Conservation (phyloP, 2,888 invertebrate species). For the Dryobotodes eremita region DNA sequence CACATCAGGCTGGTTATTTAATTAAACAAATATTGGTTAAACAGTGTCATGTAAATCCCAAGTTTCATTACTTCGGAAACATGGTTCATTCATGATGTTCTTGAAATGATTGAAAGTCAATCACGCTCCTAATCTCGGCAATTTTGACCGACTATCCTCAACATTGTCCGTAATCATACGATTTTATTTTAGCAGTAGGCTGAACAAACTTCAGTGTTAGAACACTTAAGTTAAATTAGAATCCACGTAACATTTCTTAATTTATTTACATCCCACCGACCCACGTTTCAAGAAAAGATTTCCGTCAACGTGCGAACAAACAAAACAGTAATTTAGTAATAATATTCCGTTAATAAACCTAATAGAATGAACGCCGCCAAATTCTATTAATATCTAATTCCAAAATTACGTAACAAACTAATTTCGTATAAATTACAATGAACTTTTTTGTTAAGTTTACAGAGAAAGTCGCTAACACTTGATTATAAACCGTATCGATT, state of each 20-base stretch:
- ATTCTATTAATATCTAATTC: conserved; percentile 70
- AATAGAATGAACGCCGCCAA: conserved; percentile 47
- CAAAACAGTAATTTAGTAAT: conserved; percentile 45
- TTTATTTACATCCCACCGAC: conserved; percentile 14
- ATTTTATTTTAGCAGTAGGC: conserved; percentile 2
- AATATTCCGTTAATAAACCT: conserved; percentile 54
- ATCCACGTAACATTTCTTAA: conserved; percentile 17
- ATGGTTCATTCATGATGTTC: not conserved
- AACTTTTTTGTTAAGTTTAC: conserved; percentile 65
- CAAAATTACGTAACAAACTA: conserved; percentile 72
- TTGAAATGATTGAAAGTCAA: not conserved
- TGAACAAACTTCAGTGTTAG: conserved; percentile 17
- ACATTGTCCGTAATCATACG: conserved; percentile 20
- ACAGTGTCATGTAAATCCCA: not conserved
- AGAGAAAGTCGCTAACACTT: conserved; percentile 76
- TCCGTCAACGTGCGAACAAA: conserved; percentile 34
- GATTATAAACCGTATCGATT: conserved; percentile 79
- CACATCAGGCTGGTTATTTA: not conserved
- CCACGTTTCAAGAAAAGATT: conserved; percentile 31
- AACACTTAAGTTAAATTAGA: not conserved
- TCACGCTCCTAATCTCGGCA: not conserved
- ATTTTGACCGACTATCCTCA: conserved; percentile 1
- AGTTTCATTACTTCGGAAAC: not conserved
- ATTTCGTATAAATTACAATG: conserved; percentile 75
- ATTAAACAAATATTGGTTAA: not conserved